Conservation (phyloP, 2,797 vertebrate genomes). For the Megaceryle alcyon region DNA sequence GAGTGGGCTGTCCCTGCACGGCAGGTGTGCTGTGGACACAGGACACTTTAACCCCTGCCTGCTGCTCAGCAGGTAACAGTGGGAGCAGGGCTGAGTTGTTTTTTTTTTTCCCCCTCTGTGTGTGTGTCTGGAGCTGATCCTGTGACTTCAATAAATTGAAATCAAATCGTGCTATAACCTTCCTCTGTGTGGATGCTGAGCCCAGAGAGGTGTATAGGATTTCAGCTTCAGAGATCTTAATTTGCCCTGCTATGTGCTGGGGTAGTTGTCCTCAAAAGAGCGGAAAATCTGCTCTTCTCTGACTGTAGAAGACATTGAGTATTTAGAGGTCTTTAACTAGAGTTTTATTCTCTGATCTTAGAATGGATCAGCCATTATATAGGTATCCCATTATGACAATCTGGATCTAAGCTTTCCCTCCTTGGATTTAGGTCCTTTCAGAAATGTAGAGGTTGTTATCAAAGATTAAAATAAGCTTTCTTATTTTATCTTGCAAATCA, state of each 20-base stretch:
- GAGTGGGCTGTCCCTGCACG: not conserved
- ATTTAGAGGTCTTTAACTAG: not conserved
- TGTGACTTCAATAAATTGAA: not conserved
- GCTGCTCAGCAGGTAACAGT: not conserved
- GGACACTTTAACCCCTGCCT: not conserved
- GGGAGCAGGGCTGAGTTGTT: not conserved
- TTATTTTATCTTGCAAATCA: not conserved
- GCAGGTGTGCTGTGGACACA: not conserved
- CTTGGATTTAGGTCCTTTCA: not conserved
- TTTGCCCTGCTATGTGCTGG: not conserved
- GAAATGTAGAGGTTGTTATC: not conserved
- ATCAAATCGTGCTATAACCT: not conserved
- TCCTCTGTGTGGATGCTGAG: not conserved
- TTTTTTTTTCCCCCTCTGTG: too few species aligned
- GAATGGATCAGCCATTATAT: not conserved
- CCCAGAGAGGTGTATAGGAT: rapidly evolving
- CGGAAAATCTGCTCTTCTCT: not conserved
- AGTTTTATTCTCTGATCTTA: not conserved
- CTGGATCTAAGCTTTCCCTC: not conserved
- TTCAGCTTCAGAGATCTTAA: not conserved
- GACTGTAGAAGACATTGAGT: not conserved
- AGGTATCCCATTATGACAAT: not conserved
- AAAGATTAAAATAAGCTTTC: not conserved
- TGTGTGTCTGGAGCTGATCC: not conserved
- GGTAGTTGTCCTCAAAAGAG: not conserved